These are phyloP conservation scores for Knipowitschia caucasica DNA, from an alignment of 2,797 vertebrate genomes.

Conservation along the genomic window DNA sequence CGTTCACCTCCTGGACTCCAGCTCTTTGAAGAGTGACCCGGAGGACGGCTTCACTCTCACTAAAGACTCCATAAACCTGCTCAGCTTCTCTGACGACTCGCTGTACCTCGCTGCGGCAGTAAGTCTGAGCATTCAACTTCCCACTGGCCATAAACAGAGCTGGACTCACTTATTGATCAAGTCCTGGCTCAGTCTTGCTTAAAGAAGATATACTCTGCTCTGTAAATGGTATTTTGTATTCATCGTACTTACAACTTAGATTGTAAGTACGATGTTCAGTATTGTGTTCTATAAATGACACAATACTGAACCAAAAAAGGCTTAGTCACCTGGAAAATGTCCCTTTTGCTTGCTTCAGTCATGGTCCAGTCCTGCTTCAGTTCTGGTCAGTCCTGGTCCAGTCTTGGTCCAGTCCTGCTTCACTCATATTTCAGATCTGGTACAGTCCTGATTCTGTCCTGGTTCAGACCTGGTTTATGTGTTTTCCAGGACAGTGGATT, in stretches of 20 bases:
- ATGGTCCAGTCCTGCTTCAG: too few species aligned
- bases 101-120: constrained; percentile 90
- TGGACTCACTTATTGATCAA: too few species aligned
- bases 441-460: background rate
- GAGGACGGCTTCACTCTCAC: constrained; percentile 76
- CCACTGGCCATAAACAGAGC: too few species aligned
- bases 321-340: too few species aligned
- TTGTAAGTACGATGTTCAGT: too few species aligned
- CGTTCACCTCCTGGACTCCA: constrained; percentile 81
- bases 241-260: too few species aligned
- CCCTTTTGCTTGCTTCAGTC: too few species aligned
- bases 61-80: constrained; percentile 76
- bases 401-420: too few species aligned
- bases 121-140: constrained; percentile 46
- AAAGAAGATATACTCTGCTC: too few species aligned
- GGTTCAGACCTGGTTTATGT: background rate
- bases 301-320: too few species aligned
- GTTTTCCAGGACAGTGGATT: constrained; percentile 81
- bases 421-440: background rate
- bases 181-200: background rate
- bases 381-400: background rate
- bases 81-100: constrained; percentile 87
- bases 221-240: too few species aligned
- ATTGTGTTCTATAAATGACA: too few species aligned
- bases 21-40: constrained; percentile 75